A percentile compares a stretch with the other conserved stretches of the same genome.
Evolutionary conservation across 1,140 invertebrate species (phyloP).

Genomic region (Brachystomella parvula): DNA sequence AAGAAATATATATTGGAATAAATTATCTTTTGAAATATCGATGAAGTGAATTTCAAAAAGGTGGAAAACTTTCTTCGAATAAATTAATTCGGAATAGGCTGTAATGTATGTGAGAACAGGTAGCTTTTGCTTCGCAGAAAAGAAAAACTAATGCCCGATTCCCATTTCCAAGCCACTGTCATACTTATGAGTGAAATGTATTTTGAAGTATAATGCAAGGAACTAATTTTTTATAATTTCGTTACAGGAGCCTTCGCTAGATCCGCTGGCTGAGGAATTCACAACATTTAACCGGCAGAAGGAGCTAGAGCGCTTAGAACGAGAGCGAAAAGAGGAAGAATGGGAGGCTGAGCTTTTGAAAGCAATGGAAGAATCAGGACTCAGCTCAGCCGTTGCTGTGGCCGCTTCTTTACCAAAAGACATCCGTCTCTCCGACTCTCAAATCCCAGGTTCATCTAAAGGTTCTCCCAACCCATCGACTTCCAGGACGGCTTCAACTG

Average conservation of each 20-base stretch:
- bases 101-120: too few species aligned
- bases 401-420: slow-evolving; percentile 10
- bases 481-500: not conserved
- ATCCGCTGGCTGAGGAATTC: slow-evolving; percentile 51
- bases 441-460: not conserved
- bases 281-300: slow-evolving; percentile 64
- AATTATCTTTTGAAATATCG: too few species aligned
- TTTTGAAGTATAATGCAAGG: too few species aligned
- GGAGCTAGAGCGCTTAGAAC: slow-evolving; percentile 52
- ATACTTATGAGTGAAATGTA: too few species aligned
- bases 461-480: not conserved
- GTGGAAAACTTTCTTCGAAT: too few species aligned
- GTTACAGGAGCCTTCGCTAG: slow-evolving; percentile 27
- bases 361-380: slow-evolving; percentile 52
- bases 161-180: too few species aligned
- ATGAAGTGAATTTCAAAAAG: too few species aligned
- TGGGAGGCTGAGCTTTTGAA: slow-evolving; percentile 62
- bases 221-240: too few species aligned
- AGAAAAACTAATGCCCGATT: too few species aligned
- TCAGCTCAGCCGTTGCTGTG: slow-evolving; percentile 11
- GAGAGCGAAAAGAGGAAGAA: slow-evolving; percentile 57
- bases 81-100: too few species aligned
- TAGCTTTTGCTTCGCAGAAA: too few species aligned
- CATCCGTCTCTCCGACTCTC: slow-evolving; percentile 28
- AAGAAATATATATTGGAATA: too few species aligned